Percentiles rank a stretch among this genome's conserved stretches.
These are phyloP conservation scores for Priocnemis perturbator DNA, from an alignment of 2,888 invertebrate species.

Conservation along the genomic window DNA sequence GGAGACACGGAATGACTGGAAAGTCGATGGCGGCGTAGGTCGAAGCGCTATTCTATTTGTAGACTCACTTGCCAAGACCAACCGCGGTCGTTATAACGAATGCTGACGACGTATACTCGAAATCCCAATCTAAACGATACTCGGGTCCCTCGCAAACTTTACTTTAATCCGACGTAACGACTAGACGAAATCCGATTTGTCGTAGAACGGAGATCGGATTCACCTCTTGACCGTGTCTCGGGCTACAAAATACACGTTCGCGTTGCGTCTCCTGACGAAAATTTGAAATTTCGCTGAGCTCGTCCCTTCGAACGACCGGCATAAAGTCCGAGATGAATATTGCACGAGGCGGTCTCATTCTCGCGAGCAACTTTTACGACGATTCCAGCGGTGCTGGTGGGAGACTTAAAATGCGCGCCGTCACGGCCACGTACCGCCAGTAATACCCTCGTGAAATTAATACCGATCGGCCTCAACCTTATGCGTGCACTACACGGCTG, in stretches of 20 bases:
- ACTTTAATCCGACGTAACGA: not conserved
- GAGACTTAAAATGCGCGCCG: not conserved
- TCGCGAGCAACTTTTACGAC: conserved; percentile 2
- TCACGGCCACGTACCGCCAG: not conserved
- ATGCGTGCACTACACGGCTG: too few relatives aligned
- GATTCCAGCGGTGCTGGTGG: not conserved
- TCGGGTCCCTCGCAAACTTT: too few relatives aligned
- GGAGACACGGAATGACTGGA: too few relatives aligned
- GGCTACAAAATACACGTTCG: not conserved
- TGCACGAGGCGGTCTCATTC: conserved; percentile 1
- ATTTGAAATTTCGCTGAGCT: conserved; percentile 2
- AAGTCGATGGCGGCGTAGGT: too few relatives aligned
- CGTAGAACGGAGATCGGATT: not conserved
- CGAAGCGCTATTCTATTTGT: too few relatives aligned
- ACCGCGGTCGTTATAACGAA: too few relatives aligned
- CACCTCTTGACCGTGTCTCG: not conserved
- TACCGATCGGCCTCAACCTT: too few relatives aligned
- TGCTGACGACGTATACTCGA: too few relatives aligned
- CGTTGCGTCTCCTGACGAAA: not conserved
- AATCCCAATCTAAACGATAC: too few relatives aligned
- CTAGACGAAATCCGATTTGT: not conserved
- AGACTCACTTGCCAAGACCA: too few relatives aligned
- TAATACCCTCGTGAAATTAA: not conserved
- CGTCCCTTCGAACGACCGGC: conserved; percentile 1
- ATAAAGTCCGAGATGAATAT: not conserved